Evolutionary conservation across 2,113 vertebrate species (phyloP).

Genomic region (Gallinago paraguaiae): DNA sequence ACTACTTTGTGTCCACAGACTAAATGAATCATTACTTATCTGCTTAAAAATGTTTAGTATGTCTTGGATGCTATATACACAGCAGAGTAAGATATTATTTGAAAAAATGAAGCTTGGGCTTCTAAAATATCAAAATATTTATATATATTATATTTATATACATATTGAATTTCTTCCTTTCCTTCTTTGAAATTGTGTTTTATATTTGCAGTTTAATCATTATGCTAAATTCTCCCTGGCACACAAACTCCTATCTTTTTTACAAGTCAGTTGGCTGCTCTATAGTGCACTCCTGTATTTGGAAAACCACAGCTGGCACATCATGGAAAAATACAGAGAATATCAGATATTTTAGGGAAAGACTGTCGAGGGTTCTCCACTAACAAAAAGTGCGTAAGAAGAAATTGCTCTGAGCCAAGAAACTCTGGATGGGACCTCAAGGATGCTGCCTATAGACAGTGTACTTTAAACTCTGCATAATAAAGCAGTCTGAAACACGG

Average conservation of each 20-base stretch:
- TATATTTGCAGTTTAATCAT: background rate
- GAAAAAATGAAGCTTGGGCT: background rate
- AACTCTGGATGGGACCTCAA: background rate
- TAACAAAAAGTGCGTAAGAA: background rate
- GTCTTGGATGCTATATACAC: background rate
- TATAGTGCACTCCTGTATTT: background rate
- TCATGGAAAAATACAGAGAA: background rate
- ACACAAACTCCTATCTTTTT: background rate
- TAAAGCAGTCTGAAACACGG: background rate
- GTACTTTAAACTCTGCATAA: background rate
- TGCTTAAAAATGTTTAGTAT: background rate
- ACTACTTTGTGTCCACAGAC: background rate
- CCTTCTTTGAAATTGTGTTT: background rate
- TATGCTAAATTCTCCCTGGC: slow-evolving; percentile 24
- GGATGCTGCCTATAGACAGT: background rate
- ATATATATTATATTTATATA: background rate
- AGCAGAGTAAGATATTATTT: background rate
- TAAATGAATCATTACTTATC: background rate
- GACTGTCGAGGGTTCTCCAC: background rate
- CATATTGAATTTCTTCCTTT: background rate
- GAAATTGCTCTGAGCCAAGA: background rate
- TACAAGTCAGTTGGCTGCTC: slow-evolving; percentile 40
- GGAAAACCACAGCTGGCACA: slow-evolving; percentile 34
- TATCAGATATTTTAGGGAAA: background rate
- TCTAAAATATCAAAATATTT: background rate